Percentiles rank a stretch among this genome's conserved stretches.
Evolutionary conservation across 2,113 vertebrate genomes (phyloP).

Genomic region (Struthidea cinerea): DNA sequence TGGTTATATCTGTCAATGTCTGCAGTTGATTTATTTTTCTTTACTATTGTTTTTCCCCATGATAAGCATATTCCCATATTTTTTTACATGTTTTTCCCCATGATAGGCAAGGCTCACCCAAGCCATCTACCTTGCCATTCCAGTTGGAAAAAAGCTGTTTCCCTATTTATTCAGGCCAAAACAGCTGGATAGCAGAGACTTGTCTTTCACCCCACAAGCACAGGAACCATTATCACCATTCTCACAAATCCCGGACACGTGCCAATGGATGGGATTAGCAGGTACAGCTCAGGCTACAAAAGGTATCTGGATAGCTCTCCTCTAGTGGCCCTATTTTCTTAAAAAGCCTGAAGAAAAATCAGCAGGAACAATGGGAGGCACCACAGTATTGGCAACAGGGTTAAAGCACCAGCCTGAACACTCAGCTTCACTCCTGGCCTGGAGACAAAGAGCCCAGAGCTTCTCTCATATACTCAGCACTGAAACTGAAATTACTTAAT

Average conservation of each 20-base stretch:
- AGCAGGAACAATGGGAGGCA: not conserved
- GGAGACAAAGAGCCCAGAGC: not conserved
- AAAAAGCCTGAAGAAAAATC: not conserved
- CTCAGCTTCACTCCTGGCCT: not conserved
- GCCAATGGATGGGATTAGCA: accelerated
- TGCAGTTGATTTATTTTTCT: not conserved
- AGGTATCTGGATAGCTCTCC: not conserved
- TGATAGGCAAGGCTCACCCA: not conserved
- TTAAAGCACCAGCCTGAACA: not conserved
- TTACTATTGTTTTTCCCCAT: not conserved
- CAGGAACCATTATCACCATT: not conserved
- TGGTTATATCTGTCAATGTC: not conserved
- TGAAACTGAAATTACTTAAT: not conserved
- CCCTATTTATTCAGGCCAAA: not conserved
- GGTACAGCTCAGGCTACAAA: not conserved
- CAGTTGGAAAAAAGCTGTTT: not conserved
- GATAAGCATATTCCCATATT: too few relatives aligned
- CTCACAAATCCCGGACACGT: not conserved
- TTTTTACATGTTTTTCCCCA: too few relatives aligned
- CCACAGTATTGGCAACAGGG: accelerated
- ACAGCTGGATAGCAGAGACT: not conserved
- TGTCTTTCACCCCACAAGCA: not conserved
- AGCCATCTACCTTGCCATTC: not conserved
- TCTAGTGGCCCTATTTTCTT: not conserved
- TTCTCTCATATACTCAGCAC: not conserved